phyloP scores from a whole-genome alignment of 1,140 invertebrate species.

The Sycophaga agraensis region DNA sequence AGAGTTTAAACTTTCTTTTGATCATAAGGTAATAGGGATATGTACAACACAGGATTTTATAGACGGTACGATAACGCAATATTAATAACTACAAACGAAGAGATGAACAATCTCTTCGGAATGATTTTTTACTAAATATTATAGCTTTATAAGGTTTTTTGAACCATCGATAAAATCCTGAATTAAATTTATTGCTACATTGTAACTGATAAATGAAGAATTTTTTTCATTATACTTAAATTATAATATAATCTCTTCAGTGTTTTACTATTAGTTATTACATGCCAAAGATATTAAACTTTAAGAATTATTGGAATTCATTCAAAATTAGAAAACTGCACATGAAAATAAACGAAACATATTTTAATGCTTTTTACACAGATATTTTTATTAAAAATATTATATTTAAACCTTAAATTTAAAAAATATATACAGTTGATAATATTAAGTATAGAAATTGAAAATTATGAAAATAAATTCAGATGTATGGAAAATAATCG shows the following conservation, averaged over 20 bases:
- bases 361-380: no score
- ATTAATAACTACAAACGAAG: conserved; percentile 19
- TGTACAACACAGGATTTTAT: conserved; percentile 28
- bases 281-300: no score
- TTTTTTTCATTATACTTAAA: conserved; percentile 1
- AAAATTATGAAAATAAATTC: no score
- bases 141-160: background rate
- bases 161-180: conserved; percentile 26
- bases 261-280: no score
- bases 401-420: no score
- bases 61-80: conserved; percentile 16
- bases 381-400: no score
- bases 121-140: background rate
- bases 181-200: background rate
- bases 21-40: conserved; percentile 18
- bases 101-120: background rate
- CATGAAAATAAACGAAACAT: no score
- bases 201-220: background rate
- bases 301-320: no score
- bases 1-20: conserved; percentile 28
- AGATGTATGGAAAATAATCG: no score
- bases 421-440: no score
- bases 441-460: no score
- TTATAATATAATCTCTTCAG: background rate
- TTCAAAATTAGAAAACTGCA: no score